Base-by-base conservation (phyloP, 23 tunicate genomes). In the Styela plicata region DNA sequence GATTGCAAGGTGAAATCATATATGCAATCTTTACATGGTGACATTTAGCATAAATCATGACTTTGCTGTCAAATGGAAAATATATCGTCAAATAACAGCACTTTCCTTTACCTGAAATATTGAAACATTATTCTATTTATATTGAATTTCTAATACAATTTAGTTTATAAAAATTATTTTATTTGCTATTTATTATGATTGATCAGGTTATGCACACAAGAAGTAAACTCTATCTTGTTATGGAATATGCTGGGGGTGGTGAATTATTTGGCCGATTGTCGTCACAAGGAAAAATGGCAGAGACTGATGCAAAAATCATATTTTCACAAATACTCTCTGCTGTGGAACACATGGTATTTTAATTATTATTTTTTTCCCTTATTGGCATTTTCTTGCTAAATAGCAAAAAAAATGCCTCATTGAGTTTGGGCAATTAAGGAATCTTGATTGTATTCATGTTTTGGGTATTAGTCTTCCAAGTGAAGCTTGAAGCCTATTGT, bases 231-330 rank as follows among this genome's bases (percentile, higher is more conserved):
- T 81, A 74, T 83, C 78, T 93, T 34, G 93, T 86, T 21, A 88
- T 93, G 98, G 98, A 93, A 62, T 88, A 85, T 34, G 97, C 97
- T 2, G 69, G 89, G 64, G 98, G 98, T 25, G 98, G 93, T 18
- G 98, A 93, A 34, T 80, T 93, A 20, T 85, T 85, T 36, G 84
- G 94, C 29, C 81, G 79, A 78, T 80, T 93, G 22, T 84, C 98
- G 1, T 84, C 89, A 17, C 90, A 93, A 71, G 98, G 98, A 26
- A 93, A 85, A 85, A 81, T 93, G 89, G 57, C 88, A 3, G 98
- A 93, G 64, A 26, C 29, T 64, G 93, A 88, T 24, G 88, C 98
- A 28, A 93, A 88, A 84, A 73, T 84, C 35, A 69, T 88, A 27
- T 93, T 93, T 65, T 80, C 98, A 10, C 98, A 93, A 82, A 86